Conservation (phyloP, 1,140 invertebrate genomes). For the Eufriesea mexicana region DNA sequence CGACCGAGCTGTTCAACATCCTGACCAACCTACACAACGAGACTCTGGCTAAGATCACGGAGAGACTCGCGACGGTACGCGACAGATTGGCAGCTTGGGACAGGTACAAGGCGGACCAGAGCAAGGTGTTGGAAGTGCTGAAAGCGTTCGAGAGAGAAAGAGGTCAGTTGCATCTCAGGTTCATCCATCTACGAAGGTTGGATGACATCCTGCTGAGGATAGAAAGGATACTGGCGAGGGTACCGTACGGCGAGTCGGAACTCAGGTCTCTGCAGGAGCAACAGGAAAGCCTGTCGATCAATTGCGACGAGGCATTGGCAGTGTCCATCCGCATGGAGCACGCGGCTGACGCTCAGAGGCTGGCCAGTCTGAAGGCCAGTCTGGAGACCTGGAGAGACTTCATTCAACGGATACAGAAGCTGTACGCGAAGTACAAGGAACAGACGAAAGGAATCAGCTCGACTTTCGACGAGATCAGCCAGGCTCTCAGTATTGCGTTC, state of each 20-base stretch:
- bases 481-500: conserved; percentile 81
- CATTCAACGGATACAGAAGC: conserved; percentile 84
- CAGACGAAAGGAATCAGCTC: conserved; percentile 83
- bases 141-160: conserved; percentile 91
- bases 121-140: conserved; percentile 89
- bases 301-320: conserved; percentile 89
- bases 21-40: conserved; percentile 93
- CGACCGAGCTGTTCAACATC: conserved; percentile 89
- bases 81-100: conserved; percentile 91
- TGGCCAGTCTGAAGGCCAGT: conserved; percentile 89
- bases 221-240: conserved; percentile 87
- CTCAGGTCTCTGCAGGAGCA: conserved; percentile 85
- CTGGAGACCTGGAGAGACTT: conserved; percentile 92
- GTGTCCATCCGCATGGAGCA: conserved; percentile 91
- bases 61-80: conserved; percentile 89
- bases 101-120: conserved; percentile 89
- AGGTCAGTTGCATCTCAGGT: conserved; percentile 89
- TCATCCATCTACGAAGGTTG: conserved; percentile 89
- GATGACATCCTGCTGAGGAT: conserved; percentile 88
- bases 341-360: conserved; percentile 87
- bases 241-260: conserved; percentile 87
- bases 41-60: conserved; percentile 90
- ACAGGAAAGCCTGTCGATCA: conserved; percentile 87
- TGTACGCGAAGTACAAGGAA: conserved; percentile 85
- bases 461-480: conserved; percentile 83